Conservation (phyloP, 2,113 vertebrate genomes). For the Patagioenas fasciata region DNA sequence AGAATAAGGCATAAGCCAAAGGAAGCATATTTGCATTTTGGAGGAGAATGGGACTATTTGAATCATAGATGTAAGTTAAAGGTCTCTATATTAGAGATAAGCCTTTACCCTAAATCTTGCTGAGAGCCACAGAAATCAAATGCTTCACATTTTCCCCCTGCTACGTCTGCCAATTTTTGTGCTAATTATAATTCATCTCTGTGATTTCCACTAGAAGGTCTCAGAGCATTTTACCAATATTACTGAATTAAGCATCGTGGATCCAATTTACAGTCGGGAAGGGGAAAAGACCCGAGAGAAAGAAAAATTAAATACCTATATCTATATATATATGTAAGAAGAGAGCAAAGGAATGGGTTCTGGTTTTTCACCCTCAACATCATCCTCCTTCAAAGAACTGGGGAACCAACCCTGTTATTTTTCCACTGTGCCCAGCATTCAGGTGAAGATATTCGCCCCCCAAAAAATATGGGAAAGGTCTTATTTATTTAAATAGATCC, state of each 20-base stretch:
- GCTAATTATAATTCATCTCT: slow-evolving; percentile 49
- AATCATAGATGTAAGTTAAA: background rate
- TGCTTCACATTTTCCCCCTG: background rate
- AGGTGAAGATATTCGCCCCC: background rate
- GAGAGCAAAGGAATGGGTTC: background rate
- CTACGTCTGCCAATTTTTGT: slow-evolving; percentile 30
- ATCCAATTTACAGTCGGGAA: background rate
- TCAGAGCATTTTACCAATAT: background rate
- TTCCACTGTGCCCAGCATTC: background rate
- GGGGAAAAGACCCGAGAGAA: background rate
- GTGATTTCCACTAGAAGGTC: slow-evolving; percentile 12
- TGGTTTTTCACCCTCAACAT: background rate
- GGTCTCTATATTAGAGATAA: background rate
- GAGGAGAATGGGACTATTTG: background rate
- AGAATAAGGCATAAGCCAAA: background rate
- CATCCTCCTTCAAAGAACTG: background rate
- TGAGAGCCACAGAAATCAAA: background rate
- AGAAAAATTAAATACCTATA: too few relatives aligned
- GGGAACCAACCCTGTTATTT: background rate
- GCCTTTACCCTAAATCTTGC: background rate
- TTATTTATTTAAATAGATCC: background rate
- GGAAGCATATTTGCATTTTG: background rate
- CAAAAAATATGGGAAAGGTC: background rate
- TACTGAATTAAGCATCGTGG: background rate
- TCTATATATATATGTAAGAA: accelerated